Percentiles rank a stretch among this genome's conserved stretches.
Evolutionary conservation across 1,140 invertebrate species (phyloP).

Genomic region (Drosophila lowei): DNA sequence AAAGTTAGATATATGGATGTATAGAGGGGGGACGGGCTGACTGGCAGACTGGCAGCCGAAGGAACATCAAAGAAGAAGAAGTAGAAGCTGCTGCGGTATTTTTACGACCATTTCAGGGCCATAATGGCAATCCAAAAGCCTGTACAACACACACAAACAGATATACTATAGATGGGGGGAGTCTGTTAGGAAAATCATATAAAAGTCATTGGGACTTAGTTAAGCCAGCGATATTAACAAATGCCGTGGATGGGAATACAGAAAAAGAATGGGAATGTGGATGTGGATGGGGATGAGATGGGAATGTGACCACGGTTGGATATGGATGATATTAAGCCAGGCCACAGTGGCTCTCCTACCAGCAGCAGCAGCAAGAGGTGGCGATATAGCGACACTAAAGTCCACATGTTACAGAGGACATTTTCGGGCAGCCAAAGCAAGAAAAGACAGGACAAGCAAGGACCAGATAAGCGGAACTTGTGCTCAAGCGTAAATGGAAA

Average conservation of each 20-base stretch:
- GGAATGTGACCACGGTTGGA: no score
- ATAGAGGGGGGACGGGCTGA: slow-evolving; percentile 6
- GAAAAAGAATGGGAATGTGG: background rate
- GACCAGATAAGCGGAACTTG: no score
- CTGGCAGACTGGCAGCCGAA: slow-evolving; percentile 36
- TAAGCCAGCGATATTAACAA: slow-evolving; percentile 78
- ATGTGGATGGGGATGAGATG: background rate
- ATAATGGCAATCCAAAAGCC: slow-evolving; percentile 49
- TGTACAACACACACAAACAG: slow-evolving; percentile 13
- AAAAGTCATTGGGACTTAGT: slow-evolving; percentile 80
- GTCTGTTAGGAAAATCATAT: slow-evolving; percentile 60
- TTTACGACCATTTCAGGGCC: slow-evolving; percentile 58
- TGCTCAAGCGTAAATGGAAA: no score
- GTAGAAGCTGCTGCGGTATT: slow-evolving; percentile 52
- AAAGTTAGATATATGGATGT: background rate
- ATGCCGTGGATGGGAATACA: slow-evolving; percentile 42
- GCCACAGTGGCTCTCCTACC: slow-evolving; percentile 16
- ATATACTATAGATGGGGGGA: background rate
- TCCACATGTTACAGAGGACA: slow-evolving; percentile 66
- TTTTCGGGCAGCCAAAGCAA: slow-evolving; percentile 32
- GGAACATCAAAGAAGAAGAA: slow-evolving; percentile 34
- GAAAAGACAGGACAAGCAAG: background rate
- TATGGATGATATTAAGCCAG: slow-evolving; percentile 53
- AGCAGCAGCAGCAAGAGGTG: slow-evolving; percentile 25
- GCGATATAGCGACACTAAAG: slow-evolving; percentile 66